Base-by-base conservation (phyloP, 2,113 vertebrate species). In the Sinocyclocheilus rhinocerous region DNA sequence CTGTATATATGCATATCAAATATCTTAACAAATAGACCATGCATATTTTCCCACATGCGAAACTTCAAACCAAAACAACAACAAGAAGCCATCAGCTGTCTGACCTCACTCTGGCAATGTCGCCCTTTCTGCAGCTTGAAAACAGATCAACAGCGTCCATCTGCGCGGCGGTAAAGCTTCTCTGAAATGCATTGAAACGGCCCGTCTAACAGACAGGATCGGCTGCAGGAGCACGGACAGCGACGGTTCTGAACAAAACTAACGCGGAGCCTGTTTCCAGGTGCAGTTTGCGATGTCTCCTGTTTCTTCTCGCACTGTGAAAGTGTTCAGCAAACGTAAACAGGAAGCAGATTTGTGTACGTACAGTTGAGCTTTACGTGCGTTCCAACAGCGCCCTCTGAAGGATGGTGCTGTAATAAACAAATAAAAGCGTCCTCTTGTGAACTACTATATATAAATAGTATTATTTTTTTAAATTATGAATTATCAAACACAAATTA, bases 141-240 rank as follows among this genome's bases (percentile, higher is more conserved):
- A 98, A 99, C 89, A 99, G 92, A 79, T 99, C 97, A 93, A 93
- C 95, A 88, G 96, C 97, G 90, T 99, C 97, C 98, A 98, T 96
- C 87, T 86, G 91, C 94, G 92, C 93, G 90, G 92, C 75, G 92
- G 86, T 91, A 84, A 90, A 89, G 92, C 84, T 90, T 83, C 93
- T 93, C 93, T 94, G 91, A 89, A 76, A 94, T 91, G 91, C 95
- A 96, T 96, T 91, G 93, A 95, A 90, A 86, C 94, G 91, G 93
- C 93, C 93, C 92, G 92, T 90, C 92, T 88, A 8, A 24, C n/a
- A 89, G 92, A 93, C 93, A 94, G 94, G 90, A 84, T 89, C 65
- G 61, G 33, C 39, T 59, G 63, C 69, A 63, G 39, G 33, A 24
- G 8, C 61, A n/a, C 36, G 24, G 50, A 15, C 3, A 45, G 52